Conservation (phyloP, 2,888 invertebrate genomes). For the Acrocyrtus sp. region DNA sequence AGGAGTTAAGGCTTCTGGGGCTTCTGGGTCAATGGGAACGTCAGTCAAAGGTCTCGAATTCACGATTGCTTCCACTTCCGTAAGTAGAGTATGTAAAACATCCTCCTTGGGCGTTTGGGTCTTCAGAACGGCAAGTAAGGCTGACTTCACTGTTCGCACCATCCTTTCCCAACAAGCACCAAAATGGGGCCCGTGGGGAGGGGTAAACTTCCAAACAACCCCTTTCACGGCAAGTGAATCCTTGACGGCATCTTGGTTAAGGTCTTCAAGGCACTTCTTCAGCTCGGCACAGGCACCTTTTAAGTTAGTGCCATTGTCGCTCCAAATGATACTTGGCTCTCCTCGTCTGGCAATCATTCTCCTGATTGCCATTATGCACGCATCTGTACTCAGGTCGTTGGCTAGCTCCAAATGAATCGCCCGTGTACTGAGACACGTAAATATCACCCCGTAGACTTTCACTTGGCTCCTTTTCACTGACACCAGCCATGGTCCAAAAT, state of each 20-base stretch:
- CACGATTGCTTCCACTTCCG: conserved; percentile 4
- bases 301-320: conserved; percentile 26
- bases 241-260: background rate
- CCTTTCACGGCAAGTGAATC: background rate
- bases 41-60: conserved; percentile 19
- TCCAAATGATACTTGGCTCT: background rate
- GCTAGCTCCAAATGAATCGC: conserved; percentile 26
- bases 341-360: conserved; percentile 10
- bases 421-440: conserved; percentile 11
- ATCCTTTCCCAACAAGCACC: conserved; percentile 46
- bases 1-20: conserved; percentile 10
- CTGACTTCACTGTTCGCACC: conserved; percentile 20
- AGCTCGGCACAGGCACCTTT: conserved; percentile 3
- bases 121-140: conserved; percentile 4
- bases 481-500: conserved; percentile 20
- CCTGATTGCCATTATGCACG: conserved; percentile 32
- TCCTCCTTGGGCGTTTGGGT: background rate
- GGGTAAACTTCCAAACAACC: conserved; percentile 37
- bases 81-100: conserved; percentile 3
- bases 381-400: background rate
- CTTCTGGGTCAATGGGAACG: background rate
- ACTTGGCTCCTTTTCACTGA: background rate
- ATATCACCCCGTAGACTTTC: conserved; percentile 5
- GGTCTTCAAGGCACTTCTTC: background rate
- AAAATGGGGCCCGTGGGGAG: conserved; percentile 27